Conservation (phyloP, 2,888 invertebrate genomes). For the Hetaerina titia region DNA sequence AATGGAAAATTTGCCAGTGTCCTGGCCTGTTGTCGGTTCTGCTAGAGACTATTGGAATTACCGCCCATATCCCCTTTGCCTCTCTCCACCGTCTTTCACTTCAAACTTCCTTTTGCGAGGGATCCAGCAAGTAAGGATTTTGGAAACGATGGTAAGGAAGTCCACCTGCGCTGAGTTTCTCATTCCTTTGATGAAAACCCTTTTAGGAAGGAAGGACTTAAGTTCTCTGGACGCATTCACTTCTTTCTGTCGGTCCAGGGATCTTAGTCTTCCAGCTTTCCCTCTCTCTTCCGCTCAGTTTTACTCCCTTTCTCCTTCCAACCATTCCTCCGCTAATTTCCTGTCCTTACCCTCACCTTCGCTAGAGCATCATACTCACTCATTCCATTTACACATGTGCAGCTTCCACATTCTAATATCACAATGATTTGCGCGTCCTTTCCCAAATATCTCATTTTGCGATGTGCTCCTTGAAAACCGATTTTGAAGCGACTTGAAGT, state of each 20-base stretch:
- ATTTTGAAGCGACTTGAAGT: no score
- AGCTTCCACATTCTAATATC: no score
- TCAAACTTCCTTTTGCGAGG: constrained; percentile 51
- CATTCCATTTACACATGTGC: no score
- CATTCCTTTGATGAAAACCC: constrained; percentile 55
- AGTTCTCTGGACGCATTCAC: constrained; percentile 17
- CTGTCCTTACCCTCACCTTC: not conserved
- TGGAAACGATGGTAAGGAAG: constrained; percentile 56
- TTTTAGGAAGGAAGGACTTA: constrained; percentile 3
- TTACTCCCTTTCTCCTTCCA: not conserved
- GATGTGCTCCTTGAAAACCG: no score
- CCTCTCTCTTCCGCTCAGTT: not conserved
- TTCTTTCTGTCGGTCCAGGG: not conserved
- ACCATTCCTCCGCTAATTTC: not conserved
- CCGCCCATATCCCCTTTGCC: not conserved
- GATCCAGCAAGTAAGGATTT: constrained; percentile 51
- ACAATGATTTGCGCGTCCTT: no score
- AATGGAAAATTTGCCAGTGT: constrained; percentile 16
- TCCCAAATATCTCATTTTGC: no score
- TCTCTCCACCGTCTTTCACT: not conserved
- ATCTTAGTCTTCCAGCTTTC: not conserved
- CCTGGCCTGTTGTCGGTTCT: not conserved
- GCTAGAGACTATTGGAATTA: constrained; percentile 26
- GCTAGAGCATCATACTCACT: not conserved
- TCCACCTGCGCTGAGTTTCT: constrained; percentile 50